Conservation (phyloP, 2,113 vertebrate species). For the Tupaia chinensis region DNA sequence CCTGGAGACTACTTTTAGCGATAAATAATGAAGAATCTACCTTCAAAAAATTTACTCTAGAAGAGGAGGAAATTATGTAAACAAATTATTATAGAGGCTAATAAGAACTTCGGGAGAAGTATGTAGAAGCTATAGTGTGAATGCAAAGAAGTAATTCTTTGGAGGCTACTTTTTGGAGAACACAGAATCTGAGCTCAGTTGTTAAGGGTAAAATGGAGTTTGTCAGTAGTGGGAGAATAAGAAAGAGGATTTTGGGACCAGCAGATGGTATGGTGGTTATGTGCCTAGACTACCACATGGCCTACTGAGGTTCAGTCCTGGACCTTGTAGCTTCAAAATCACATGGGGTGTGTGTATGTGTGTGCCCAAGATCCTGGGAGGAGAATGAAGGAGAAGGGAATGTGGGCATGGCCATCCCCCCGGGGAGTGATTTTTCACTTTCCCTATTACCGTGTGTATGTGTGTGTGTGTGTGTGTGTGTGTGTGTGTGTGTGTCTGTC, state of each 20-base stretch:
- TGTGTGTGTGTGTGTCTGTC: no score
- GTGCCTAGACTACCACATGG: no score
- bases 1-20: background rate
- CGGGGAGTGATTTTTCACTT: no score
- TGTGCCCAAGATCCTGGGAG: no score
- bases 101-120: background rate
- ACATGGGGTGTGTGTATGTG: no score
- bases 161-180: background rate
- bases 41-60: background rate
- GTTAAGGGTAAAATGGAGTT: background rate
- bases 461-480: no score
- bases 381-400: no score
- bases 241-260: background rate
- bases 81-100: background rate
- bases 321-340: no score
- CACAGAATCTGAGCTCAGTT: background rate
- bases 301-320: no score
- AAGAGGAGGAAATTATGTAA: background rate
- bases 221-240: background rate
- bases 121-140: background rate
- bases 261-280: background rate
- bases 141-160: background rate
- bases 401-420: no score
- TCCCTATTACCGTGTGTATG: no score
- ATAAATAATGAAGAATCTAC: background rate